Base-by-base conservation (phyloP, 2,888 invertebrate species). In the Odontomyia ornata region DNA sequence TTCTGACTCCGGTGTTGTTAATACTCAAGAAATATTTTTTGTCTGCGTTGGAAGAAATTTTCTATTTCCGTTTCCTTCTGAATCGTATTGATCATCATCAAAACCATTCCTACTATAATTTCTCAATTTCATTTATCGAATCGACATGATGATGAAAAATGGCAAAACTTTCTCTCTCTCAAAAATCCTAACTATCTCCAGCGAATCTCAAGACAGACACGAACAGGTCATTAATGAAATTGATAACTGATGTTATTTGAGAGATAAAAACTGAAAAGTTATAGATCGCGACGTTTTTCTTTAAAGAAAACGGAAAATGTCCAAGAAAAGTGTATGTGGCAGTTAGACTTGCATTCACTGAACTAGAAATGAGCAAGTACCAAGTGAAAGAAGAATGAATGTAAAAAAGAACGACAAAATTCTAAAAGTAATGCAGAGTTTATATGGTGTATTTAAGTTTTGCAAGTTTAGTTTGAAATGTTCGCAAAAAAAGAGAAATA, bases 141-240 rank as follows among this genome's bases (percentile, higher is more conserved):
- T 60, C 25, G 28, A 27, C 11, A 64, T 30, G 64, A 13, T 30
- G 30, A 64, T 21, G 28, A 64, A 64, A 64, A 27, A 27, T 15
- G 0, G 7, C 15, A 28, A 30, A 64, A 64, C 25, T 28, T 28
- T 64, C 25, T 28, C 23, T 15, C 60, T 23, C 18, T 23, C 23
- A 52, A 15, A 52, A 52, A 52, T 4, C 18, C 3, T 18, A 52
- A 52, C 52, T n/a, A 52, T 18, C 15, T n/a, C 15, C 13, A n/a
- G 52, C n/a, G 15, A 25, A 60, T 5, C 15, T 23, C 57, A 60
- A 60, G 52, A 52, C 52, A 52, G 52, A 52, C 52, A 30, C 28
- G 64, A 64, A 64, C 30, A 30, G 28, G 30, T 64, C 64, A 64
- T 64, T 64, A 64, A 64, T 64, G 64, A 64, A 64, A 64, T 64